Conservation (phyloP, 2,797 vertebrate species). For the Hydrolagus colliei region DNA sequence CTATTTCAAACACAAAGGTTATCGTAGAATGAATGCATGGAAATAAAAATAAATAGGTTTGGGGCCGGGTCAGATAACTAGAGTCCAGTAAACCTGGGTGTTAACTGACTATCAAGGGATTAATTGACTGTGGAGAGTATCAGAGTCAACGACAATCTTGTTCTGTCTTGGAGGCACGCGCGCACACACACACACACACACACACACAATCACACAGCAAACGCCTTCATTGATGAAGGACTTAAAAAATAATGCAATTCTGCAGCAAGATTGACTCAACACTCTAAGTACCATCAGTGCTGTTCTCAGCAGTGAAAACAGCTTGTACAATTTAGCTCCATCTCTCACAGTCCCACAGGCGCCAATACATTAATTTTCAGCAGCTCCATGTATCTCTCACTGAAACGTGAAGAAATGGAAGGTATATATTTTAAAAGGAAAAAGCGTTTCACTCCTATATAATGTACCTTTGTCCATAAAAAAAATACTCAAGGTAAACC, state of each 20-base stretch:
- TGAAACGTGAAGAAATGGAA: constrained; percentile 1
- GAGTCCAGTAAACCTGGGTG: no score
- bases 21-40: no score
- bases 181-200: no score
- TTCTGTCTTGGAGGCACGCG: no score
- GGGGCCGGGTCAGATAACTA: no score
- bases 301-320: not conserved
- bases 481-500: not conserved
- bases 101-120: no score
- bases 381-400: not conserved
- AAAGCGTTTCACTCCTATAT: not conserved
- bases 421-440: not conserved
- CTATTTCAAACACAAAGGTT: no score
- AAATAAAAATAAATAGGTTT: no score
- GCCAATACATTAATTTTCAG: constrained; percentile 3
- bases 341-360: not conserved
- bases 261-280: not conserved
- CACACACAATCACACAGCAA: no score
- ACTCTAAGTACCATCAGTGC: not conserved
- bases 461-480: not conserved
- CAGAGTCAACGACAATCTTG: no score
- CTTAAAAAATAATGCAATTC: not conserved
- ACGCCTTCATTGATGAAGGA: no score
- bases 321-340: not conserved
- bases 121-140: no score